Percentiles rank a stretch among this genome's conserved stretches.
Evolutionary conservation across 2,797 vertebrate genomes (phyloP).

Genomic region (Enteromius unitaeniatus): DNA sequence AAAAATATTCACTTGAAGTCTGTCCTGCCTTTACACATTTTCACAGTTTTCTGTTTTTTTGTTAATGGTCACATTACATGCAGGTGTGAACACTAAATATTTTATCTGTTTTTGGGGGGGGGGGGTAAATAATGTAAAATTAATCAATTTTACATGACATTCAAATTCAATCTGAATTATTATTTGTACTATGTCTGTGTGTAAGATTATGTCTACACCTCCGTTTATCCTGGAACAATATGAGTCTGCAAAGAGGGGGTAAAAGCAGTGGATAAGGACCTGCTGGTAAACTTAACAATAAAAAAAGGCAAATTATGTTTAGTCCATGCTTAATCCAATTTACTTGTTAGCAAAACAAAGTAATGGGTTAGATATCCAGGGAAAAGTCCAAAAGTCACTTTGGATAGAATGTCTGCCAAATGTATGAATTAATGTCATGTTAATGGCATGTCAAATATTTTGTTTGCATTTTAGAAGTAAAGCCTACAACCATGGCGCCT

Average conservation of each 20-base stretch:
- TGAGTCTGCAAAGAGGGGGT: not conserved
- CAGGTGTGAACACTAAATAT: not conserved
- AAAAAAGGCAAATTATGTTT: not conserved
- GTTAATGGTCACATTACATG: not conserved
- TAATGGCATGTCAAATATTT: not conserved
- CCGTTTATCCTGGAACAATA: not conserved
- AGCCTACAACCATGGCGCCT: not conserved
- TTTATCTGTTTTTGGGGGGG: not conserved
- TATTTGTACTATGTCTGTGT: not conserved
- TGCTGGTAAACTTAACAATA: not conserved
- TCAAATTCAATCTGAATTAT: not conserved
- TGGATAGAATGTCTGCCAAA: conserved; percentile 1
- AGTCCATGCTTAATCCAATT: not conserved
- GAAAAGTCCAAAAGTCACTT: not conserved
- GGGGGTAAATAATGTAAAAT: no score
- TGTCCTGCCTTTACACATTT: no score
- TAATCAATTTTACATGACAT: no score
- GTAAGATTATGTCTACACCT: not conserved
- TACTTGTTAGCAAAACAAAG: not conserved
- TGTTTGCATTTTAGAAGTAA: conserved; percentile 10
- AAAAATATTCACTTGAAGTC: no score
- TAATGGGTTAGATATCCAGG: not conserved
- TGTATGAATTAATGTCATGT: no score
- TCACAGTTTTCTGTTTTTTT: not conserved
- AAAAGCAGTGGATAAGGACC: not conserved